These are phyloP conservation scores for Pollenia amentaria DNA, from an alignment of 2,888 invertebrate species.

Conservation along the genomic window DNA sequence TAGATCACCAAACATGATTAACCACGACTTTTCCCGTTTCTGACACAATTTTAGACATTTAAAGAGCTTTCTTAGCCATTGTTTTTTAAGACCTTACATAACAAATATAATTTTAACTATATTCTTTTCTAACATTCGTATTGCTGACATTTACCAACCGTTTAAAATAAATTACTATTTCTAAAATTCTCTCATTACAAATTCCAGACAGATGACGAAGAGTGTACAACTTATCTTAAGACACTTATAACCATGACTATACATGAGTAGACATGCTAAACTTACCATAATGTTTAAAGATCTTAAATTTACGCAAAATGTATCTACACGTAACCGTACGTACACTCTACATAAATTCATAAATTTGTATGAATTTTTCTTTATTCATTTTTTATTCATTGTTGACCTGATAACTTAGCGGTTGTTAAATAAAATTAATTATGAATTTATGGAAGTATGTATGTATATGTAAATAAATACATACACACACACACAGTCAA, in stretches of 20 bases:
- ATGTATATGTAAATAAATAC: slow-evolving; percentile 9
- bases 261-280: not conserved
- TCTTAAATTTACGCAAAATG: slow-evolving; percentile 2
- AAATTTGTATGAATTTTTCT: slow-evolving; percentile 12
- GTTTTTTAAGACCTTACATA: too few relatives aligned
- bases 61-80: too few relatives aligned
- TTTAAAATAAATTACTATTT: not conserved
- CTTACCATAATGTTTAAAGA: not conserved
- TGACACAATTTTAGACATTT: too few relatives aligned
- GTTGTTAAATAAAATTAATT: slow-evolving; percentile 53
- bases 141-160: slow-evolving; percentile 3
- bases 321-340: not conserved
- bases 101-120: too few relatives aligned
- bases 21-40: too few relatives aligned
- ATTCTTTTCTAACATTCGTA: not conserved
- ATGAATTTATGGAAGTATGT: slow-evolving; percentile 25
- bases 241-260: too few relatives aligned
- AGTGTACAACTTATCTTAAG: not conserved
- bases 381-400: slow-evolving; percentile 60
- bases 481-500: not conserved
- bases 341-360: slow-evolving; percentile 15
- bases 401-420: slow-evolving; percentile 69
- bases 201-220: slow-evolving; percentile 11
- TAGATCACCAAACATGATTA: too few relatives aligned
- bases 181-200: slow-evolving; percentile 15